Base-by-base conservation (phyloP, 64 coral and sea anemone species). In the Trachythela sp. region DNA sequence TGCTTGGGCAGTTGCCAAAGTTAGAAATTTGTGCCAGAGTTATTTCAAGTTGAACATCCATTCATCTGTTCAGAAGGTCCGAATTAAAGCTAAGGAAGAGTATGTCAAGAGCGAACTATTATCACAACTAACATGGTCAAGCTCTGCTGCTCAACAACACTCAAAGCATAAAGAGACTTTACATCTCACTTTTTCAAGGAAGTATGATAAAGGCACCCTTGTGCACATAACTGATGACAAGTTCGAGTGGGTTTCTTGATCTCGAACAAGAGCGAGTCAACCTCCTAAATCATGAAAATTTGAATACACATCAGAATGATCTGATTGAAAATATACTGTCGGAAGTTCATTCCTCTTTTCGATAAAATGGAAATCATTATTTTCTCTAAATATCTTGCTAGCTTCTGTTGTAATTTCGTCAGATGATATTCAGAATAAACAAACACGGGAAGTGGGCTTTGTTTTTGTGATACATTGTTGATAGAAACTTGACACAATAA, bases 1-100 rank as follows among this genome's bases (percentile, higher is more conserved):
- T 72, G 87, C 35, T 26, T 88, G 87, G 87, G 60, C 86, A n/a
- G 26, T 72, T 22, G 59, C 87, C 22, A 88, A 88, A 88, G 60
- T 42, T 9, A 41, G 36, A 29, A 41, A 45, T 75, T 29, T 9
- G 8, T 88, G 59, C n/a, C 15, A 59, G 48, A 11, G 43, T 2
- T 88, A 88, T 43, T 72, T 88, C 39, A 75, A 76, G 15, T 40
- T 49, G 9, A 72, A 76, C 24, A 88, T 76, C 71, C 38, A 71
- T 88, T 88, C 60, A 33, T 40, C 87, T 31, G 60, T 70, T 72
- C 15, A 18, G 29, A 84, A 18, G 32, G 18, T 84, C 8, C 20
- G 33, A 42, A 1, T 2, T 14, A 51, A 85, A 85, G 41, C 84
- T 4, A 85, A 85, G 48, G 41, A 41, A 51, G 84, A 26, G 40